Base-by-base conservation (phyloP, 2,888 invertebrate genomes). In the Meandrusa payeni region DNA sequence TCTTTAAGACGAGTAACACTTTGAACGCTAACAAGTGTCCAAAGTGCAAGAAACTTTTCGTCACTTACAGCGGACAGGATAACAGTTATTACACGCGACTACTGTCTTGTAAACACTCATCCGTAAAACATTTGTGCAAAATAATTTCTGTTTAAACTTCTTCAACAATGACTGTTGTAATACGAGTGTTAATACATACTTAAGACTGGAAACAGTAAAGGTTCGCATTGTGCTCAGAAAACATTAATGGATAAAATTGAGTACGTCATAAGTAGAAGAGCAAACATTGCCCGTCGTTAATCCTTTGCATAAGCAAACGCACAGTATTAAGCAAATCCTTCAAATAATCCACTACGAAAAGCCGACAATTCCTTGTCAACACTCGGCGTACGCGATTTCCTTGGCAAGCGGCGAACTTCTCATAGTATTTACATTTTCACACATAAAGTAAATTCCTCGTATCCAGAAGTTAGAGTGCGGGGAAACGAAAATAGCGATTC, bases 391-490 rank as follows among this genome's bases (percentile, higher is more conserved):
- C 72, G 74, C 68, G 78, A 80, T 81, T 83, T 79, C 71, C 77
- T 78, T 68, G 55, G 68, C 65, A 68, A 69, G 71, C 69, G 59
- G 63, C 58, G 69, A 80, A 82, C 71, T 81, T 79, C 68, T 58
- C 61, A 58, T 61, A 70, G 70, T 85, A 83, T 85, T 83, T 82
- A 82, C 85, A 83, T 85, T 82, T 83, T 79, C 76, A 76, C 79
- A 82, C 75, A 78, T 77, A 76, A 78, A 82, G 79, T 76, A 76
- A 77, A 83, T 78, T 74, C 64, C 78, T 69, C 72, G 70, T 70
- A 76, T 72, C 73, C 66, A 67, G 66, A 74, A 78, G 71, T 77
- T 72, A 65, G 69, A 73, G 75, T 46, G 45, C 43, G 49, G 47
- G 29, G 20, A 41, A 47, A 75, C 69, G 78, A 77, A 82, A 80